phyloP scores from a whole-genome alignment of 2,797 vertebrate species.

The Simalia tracyae region DNA sequence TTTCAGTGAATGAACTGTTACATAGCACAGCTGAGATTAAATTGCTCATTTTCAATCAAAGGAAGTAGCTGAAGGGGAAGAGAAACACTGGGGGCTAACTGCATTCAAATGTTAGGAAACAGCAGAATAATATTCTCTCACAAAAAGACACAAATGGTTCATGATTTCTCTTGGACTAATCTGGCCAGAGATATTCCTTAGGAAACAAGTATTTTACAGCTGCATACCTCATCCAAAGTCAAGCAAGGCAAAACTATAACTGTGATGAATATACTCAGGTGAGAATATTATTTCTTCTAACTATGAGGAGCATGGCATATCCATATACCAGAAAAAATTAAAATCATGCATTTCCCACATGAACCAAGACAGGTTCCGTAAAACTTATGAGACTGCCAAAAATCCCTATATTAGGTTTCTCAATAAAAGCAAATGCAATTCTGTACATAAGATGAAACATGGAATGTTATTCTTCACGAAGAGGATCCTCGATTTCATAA shows the following conservation, averaged over 20 bases:
- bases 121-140: background rate
- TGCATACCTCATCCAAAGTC: background rate
- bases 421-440: background rate
- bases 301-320: background rate
- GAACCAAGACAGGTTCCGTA: conserved; percentile 7
- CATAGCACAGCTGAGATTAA: background rate
- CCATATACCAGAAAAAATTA: background rate
- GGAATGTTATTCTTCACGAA: background rate
- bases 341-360: conserved; percentile 9
- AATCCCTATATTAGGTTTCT: conserved; percentile 7
- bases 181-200: background rate
- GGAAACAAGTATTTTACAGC: background rate
- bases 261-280: conserved; percentile 19
- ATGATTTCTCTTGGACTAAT: background rate
- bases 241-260: conserved; percentile 13
- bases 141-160: background rate
- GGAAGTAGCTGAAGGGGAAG: background rate
- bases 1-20: background rate
- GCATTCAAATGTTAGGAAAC: background rate
- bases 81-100: background rate
- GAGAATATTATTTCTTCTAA: conserved; percentile 13
- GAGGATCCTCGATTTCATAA: background rate
- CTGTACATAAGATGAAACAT: fast-evolving
- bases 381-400: background rate
- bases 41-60: background rate